A percentile compares a stretch with the other conserved stretches of the same genome.
These are phyloP conservation scores for Propithecus coquereli DNA, from an alignment of 2,113 vertebrate genomes.

Conservation along the genomic window DNA sequence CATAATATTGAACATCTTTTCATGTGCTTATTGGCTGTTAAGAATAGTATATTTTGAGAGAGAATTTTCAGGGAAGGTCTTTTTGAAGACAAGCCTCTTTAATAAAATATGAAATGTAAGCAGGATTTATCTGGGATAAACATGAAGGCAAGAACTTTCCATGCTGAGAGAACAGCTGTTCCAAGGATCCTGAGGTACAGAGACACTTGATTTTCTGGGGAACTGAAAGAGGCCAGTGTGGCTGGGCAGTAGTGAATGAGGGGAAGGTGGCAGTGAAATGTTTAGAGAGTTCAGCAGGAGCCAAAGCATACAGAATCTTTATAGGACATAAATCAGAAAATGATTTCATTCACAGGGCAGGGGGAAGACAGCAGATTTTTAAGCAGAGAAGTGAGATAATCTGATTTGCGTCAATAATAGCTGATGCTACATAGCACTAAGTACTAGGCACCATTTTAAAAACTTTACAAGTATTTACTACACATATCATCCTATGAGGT, in stretches of 20 bases:
- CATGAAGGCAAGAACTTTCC: not conserved
- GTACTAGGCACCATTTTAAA: not conserved
- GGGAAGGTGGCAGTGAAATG: not conserved
- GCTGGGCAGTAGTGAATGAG: not conserved
- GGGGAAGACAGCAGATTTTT: not conserved
- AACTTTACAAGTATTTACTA: not conserved
- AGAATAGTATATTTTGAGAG: not conserved
- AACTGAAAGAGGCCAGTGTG: not conserved
- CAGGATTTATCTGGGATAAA: not conserved
- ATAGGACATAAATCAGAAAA: not conserved
- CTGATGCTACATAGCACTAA: not conserved
- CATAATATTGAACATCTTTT: not conserved
- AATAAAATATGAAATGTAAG: not conserved
- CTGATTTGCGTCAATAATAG: not conserved
- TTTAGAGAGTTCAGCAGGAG: not conserved
- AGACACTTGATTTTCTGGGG: not conserved
- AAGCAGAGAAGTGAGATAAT: not conserved
- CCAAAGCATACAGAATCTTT: not conserved
- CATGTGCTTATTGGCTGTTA: not conserved
- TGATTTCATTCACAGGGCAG: not conserved
- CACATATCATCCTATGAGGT: not conserved
- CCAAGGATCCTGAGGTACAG: not conserved
- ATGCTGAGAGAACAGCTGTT: not conserved
- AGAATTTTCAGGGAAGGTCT: not conserved
- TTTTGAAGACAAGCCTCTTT: not conserved